These are phyloP conservation scores for Pseudomyrmex concolor DNA, from an alignment of 1,140 invertebrate genomes.

Conservation along the genomic window DNA sequence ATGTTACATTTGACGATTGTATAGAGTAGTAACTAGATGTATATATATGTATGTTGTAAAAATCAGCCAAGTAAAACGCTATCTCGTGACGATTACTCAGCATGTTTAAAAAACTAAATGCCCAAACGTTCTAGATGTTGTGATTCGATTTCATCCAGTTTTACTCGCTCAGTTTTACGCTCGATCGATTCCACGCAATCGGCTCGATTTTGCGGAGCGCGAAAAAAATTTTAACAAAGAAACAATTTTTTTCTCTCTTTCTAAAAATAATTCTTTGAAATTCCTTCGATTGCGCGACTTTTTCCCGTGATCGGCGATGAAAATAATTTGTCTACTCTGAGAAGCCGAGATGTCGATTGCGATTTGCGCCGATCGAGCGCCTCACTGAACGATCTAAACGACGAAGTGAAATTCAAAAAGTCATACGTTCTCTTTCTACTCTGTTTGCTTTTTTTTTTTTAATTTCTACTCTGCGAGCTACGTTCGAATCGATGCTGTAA, in stretches of 20 bases:
- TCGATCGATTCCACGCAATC: slow-evolving; percentile 42
- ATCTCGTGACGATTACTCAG: slow-evolving; percentile 26
- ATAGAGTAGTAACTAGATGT: neutral
- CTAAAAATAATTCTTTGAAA: too few species aligned
- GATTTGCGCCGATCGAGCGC: slow-evolving; percentile 24
- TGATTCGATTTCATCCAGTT: slow-evolving; percentile 15
- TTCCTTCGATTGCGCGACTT: too few species aligned
- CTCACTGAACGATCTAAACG: slow-evolving; percentile 28
- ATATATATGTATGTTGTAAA: neutral
- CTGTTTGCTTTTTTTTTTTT: slow-evolving; percentile 2
- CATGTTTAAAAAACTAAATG: slow-evolving; percentile 18
- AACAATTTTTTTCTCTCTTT: too few species aligned
- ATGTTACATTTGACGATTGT: slow-evolving; percentile 3
- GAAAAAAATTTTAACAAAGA: too few species aligned
- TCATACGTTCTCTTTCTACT: slow-evolving; percentile 65
- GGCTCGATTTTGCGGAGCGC: slow-evolving; percentile 38
- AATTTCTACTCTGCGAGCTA: slow-evolving; percentile 35
- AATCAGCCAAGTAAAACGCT: slow-evolving; percentile 18
- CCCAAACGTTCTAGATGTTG: slow-evolving; percentile 32
- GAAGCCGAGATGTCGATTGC: neutral
- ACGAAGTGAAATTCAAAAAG: slow-evolving; percentile 10
- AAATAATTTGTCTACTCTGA: neutral
- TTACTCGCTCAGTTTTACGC: neutral
- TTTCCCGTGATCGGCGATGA: neutral
- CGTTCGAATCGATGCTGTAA: slow-evolving; percentile 68